Base-by-base conservation (phyloP, 1,140 invertebrate genomes). In the Pteromalus puparum region DNA sequence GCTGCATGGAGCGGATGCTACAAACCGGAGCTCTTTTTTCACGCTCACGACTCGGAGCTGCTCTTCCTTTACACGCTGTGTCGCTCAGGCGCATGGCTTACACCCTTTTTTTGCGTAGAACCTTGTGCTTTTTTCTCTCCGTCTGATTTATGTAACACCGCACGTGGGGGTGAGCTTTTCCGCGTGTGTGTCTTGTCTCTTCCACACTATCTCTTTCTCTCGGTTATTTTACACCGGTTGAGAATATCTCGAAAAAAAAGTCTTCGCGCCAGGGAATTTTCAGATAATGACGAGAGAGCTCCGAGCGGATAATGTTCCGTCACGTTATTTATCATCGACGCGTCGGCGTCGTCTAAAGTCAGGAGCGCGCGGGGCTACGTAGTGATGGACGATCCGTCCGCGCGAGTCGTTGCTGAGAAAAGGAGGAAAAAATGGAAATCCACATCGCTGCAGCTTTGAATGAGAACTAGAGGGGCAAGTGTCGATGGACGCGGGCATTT, bases 311-410 rank as follows among this genome's bases (percentile, higher is more conserved):
- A 73, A 79, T 70, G 46, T 79, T 73, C 76, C 28, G 76, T 65
- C 28, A n/a, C 68, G 75, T 65, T 79, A 74, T 84, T 84, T 84
- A 84, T 78, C 76, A 84, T 84, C 67, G 68, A 15, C 26, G 72
- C 26, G 46, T 46, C 26, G 26, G 67, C n/a, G 67, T 46, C 68
- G 30, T 70, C 67, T 70, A 70, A 65, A 79, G 38, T 73, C 75
- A 83, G 38, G 72, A 42, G 30, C 38, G 42, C 46, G 28, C 12
- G 30, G 48, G 75, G 67, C 65, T 48, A 83, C n/a, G n/a, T 83
- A 42, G 68, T 79, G 82, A 84, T 79, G 82, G 76, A 84, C 82
- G 82, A 84, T 84, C 82, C 67, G 65, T 61, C 26, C 46, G 70
- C 30, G 26, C 70, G 42, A 1, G 53, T 61, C 53, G 53, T n/a